Percentiles rank a stretch among this genome's conserved stretches.
These are phyloP conservation scores for Watsonalla cultraria DNA, from an alignment of 2,888 invertebrate species.

Conservation along the genomic window DNA sequence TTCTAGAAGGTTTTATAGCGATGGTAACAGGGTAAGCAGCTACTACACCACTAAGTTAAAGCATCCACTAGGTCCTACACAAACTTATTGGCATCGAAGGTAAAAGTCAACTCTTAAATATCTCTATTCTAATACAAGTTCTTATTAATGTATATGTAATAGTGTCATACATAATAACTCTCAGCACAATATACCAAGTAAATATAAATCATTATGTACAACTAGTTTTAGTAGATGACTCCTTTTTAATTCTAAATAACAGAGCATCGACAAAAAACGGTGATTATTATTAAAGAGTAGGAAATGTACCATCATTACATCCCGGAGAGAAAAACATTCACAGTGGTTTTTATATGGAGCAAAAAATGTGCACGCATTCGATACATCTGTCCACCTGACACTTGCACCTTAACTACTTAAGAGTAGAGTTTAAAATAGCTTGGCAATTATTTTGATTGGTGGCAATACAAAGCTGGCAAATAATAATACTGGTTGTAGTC, in stretches of 20 bases:
- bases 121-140: too few species aligned
- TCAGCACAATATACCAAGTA: too few species aligned
- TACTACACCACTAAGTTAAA: too few species aligned
- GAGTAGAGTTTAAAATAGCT: conserved; percentile 10
- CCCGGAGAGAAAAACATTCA: conserved; percentile 29
- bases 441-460: neutral
- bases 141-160: too few species aligned
- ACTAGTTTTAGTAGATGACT: neutral
- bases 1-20: too few species aligned
- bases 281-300: conserved; percentile 20
- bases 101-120: too few species aligned
- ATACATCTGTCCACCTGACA: neutral
- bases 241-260: conserved; percentile 14
- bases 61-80: too few species aligned
- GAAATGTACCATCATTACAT: conserved; percentile 32
- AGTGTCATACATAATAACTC: too few species aligned
- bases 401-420: conserved; percentile 1
- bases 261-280: conserved; percentile 19
- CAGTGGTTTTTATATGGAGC: conserved; percentile 17
- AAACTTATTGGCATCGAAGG: too few species aligned
- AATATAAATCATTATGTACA: too few species aligned
- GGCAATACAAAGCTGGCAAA: conserved; percentile 7
- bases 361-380: conserved; percentile 15
- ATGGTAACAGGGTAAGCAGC: too few species aligned
- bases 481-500: conserved; percentile 24